Conservation (phyloP, 1,140 invertebrate genomes). For the Drosophila repletoides region DNA sequence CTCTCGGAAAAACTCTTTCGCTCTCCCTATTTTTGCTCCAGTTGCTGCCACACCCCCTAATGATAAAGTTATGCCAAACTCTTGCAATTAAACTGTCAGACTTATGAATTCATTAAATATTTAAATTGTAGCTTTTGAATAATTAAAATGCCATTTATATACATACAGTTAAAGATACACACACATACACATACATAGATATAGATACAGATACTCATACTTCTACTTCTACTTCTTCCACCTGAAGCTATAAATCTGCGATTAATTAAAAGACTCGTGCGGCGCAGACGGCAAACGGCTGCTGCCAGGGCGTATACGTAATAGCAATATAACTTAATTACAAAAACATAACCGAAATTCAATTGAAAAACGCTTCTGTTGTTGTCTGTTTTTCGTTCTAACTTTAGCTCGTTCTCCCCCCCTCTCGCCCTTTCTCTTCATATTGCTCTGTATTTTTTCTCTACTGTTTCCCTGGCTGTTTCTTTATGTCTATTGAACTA, state of each 20-base stretch:
- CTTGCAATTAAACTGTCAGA: slow-evolving; percentile 78
- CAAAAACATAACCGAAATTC: slow-evolving; percentile 73
- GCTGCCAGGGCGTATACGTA: slow-evolving; percentile 55
- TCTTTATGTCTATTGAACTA: slow-evolving; percentile 31
- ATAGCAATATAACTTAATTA: slow-evolving; percentile 74
- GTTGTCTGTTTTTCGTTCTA: slow-evolving; percentile 12
- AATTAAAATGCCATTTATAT: slow-evolving; percentile 78
- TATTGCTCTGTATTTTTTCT: not conserved
- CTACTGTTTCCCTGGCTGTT: not conserved
- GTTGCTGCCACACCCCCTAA: not conserved
- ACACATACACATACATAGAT: not conserved
- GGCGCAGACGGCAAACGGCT: not conserved
- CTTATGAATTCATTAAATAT: slow-evolving; percentile 80
- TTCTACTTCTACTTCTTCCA: too few relatives aligned
- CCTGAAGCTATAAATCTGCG: slow-evolving; percentile 74
- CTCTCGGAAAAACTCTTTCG: not conserved
- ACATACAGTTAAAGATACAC: too few relatives aligned
- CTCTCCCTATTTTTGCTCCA: not conserved
- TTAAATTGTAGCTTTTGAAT: slow-evolving; percentile 79
- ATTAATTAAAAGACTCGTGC: slow-evolving; percentile 64
- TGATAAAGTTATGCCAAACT: slow-evolving; percentile 65
- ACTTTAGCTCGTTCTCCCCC: not conserved
- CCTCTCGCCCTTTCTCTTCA: not conserved
- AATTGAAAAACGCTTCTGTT: slow-evolving; percentile 58
- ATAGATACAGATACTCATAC: slow-evolving; percentile 20